Evolutionary conservation across 2,888 invertebrate genomes (phyloP).

Genomic region (Drosophila meridiana): DNA sequence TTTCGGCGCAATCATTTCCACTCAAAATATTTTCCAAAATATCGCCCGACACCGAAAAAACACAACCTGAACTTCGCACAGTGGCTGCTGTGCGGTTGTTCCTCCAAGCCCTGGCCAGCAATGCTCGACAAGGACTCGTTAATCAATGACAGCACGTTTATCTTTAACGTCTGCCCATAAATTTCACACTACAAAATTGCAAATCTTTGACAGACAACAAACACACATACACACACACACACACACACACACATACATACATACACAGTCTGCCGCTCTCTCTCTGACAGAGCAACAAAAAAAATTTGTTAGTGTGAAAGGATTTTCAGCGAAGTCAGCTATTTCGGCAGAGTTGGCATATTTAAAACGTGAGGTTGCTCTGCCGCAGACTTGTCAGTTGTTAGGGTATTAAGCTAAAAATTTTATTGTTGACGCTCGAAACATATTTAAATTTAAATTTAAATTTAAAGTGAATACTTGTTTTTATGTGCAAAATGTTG

Average conservation of each 20-base stretch:
- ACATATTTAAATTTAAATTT: neutral
- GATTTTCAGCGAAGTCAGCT: constrained; percentile 45
- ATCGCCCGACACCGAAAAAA: constrained; percentile 5
- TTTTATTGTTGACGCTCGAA: neutral
- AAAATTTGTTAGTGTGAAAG: constrained; percentile 33
- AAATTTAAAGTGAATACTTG: neutral
- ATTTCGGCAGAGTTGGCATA: constrained; percentile 31
- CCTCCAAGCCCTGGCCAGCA: constrained; percentile 25
- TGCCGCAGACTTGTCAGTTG: constrained; percentile 10
- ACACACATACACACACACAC: neutral
- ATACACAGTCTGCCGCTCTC: neutral
- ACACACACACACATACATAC: neutral
- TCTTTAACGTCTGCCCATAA: constrained; percentile 74
- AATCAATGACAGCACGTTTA: constrained; percentile 80
- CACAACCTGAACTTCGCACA: constrained; percentile 22
- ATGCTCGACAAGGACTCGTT: constrained; percentile 58
- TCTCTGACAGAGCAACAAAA: neutral
- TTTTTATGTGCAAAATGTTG: neutral
- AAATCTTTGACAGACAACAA: constrained; percentile 60
- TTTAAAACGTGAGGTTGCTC: constrained; percentile 21
- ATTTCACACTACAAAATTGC: constrained; percentile 73
- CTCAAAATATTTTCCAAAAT: constrained; percentile 69
- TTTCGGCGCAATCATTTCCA: constrained; percentile 79
- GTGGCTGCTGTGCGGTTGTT: constrained; percentile 7
- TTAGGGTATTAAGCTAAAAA: neutral